Percentiles rank a stretch among this genome's conserved stretches.
phyloP scores from a whole-genome alignment of 2,797 vertebrate species.

The Gobio occitaniae region DNA sequence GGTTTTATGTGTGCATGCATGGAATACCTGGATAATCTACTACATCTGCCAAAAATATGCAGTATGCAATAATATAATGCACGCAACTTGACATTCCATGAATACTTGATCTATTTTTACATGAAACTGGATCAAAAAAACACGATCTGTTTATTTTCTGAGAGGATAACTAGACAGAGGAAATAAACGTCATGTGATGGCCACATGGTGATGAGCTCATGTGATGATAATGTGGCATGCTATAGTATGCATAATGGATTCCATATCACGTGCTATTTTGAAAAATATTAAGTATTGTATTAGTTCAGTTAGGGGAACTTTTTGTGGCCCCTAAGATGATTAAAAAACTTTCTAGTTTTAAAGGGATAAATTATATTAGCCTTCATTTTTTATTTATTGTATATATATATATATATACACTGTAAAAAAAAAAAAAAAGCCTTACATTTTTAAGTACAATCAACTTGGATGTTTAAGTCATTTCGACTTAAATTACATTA shows the following conservation, averaged over 20 bases:
- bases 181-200: constrained; percentile 13
- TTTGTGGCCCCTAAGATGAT: not conserved
- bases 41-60: not conserved
- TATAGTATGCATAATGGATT: not conserved
- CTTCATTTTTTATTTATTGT: not conserved
- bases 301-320: no score
- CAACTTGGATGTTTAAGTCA: no score
- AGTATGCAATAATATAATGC: no score
- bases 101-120: not conserved
- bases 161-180: not conserved
- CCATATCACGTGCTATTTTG: not conserved
- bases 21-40: not conserved
- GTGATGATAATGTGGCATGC: not conserved
- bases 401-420: no score
- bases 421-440: no score
- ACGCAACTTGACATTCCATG: not conserved
- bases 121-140: not conserved
- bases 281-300: no score
- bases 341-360: not conserved
- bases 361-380: not conserved
- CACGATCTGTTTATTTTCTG: not conserved
- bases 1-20: not conserved
- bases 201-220: not conserved
- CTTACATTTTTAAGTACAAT: no score
- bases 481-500: no score